Base-by-base conservation (phyloP, 2,888 invertebrate species). In the Rosalia funebris region DNA sequence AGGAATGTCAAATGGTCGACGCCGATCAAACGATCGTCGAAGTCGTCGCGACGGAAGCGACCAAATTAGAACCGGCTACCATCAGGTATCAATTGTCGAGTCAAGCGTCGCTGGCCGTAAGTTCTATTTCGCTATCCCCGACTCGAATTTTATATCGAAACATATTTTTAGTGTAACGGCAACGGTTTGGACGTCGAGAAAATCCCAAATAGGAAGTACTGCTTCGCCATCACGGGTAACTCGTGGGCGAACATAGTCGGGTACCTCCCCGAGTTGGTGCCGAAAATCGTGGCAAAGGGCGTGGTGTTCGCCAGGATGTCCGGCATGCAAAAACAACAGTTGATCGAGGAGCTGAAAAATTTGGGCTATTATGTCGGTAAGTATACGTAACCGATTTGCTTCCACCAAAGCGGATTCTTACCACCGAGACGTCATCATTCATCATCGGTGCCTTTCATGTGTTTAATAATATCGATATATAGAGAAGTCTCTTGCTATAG, bases 261-360 rank as follows among this genome's bases (percentile, higher is more conserved):
- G 19, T 84, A 90, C 65, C 92, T 90, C 77, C 90, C 93, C 0
- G 79, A 83, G 36, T 76, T 91, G 62, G 80, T 93, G 59, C 84
- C 87, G 0, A 87, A 87, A 25, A 83, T 93, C 57, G 85, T 88
- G 0, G 87, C 88, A 0, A 86, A 90, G 10, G 96, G 96, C 0
- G 90, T 91, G 0, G 93, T 97, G 50, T 97, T 96, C 83, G 96
- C 96, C 0, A 84, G 97, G 45, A 96, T 97, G 96, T 90, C 93
- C 2, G 95, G 96, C 0, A 94, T 95, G 68, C 96, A 97, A 82
- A 98, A 98, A 72, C 95, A 96, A 68, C 93, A 96, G 63, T 84
- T 97, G 0, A 88, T 98, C 0, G 88, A 94, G 65, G 91, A 93
- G 74, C 84, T 96, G 52, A 96, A 97, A 79, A 88, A 88, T 1